Base-by-base conservation (phyloP, 2,113 vertebrate species). In the Odobenus rosmarus region DNA sequence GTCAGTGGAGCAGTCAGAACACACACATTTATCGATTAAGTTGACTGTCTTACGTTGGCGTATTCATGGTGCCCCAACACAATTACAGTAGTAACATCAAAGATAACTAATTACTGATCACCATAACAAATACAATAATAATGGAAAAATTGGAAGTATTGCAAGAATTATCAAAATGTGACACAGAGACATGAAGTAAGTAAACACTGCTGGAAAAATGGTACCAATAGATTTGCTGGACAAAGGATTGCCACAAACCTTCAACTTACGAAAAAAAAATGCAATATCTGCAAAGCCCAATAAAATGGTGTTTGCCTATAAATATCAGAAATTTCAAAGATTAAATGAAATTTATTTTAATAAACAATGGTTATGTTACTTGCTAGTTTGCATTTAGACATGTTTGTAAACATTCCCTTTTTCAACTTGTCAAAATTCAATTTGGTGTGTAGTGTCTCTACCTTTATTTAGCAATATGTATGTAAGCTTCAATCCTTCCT, bases 301-400 rank as follows among this genome's bases (percentile, higher is more conserved):
- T 46, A 74, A 46, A 74, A 74, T 46, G 39, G 46, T 42, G 72
- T 42, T 74, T 46, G 39, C 24, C 39, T 74, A 36, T 74, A 88
- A 90, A 88, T 72, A 90, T 53, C 12, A 93, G 39, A 95, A 85
- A 89, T 82, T 49, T 62, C 33, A 72, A 94, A 96, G 57, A 64
- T 90, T 86, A 86, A 81, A 49, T 80, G 5, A 91, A 23, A 72
- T 31, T 62, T 15, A 94, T 23, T 93, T 94, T 36, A 95, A 46
- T 33, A 90, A 79, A 89, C 49, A 69, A 51, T 74, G 19, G 31
- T 82, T 61, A 69, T 64, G n/a, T 77, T 74, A 76, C 71, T 72
- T 89, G 21, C 42, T 89, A 67, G 59, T 88, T 84, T 79, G 55
- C 72, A 77, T 86, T 71, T 87, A 86, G 21, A 86, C 3, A 59